phyloP scores from a whole-genome alignment of 2,113 vertebrate species.

The Hiodon tergisus region DNA sequence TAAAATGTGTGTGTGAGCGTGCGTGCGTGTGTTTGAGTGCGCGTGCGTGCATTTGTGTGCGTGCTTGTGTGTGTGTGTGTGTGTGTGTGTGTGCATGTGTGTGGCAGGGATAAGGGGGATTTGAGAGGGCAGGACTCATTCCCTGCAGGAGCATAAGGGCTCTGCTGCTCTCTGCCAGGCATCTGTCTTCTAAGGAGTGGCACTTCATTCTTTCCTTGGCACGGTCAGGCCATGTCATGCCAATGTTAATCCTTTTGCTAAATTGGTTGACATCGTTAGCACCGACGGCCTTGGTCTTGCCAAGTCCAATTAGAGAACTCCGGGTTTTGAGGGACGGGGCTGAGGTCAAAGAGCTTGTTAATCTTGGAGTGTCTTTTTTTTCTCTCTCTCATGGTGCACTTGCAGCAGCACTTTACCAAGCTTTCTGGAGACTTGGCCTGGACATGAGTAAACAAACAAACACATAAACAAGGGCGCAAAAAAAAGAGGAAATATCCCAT shows the following conservation, averaged over 20 bases:
- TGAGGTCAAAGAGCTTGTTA: slow-evolving; percentile 53
- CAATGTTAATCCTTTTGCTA: slow-evolving; percentile 49
- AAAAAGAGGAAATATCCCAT: slow-evolving; percentile 19
- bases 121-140: not conserved
- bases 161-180: slow-evolving; percentile 29
- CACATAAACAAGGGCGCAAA: slow-evolving; percentile 7
- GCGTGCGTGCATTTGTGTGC: not conserved
- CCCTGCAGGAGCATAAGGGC: slow-evolving; percentile 23
- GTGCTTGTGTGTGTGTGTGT: not conserved
- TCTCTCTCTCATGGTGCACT: not conserved
- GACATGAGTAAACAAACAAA: slow-evolving; percentile 25
- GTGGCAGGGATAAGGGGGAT: not conserved
- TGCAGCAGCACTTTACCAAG: slow-evolving; percentile 27
- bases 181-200: slow-evolving; percentile 34
- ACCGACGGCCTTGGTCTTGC: slow-evolving; percentile 46
- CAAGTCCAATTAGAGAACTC: slow-evolving; percentile 54
- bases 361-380: slow-evolving; percentile 30
- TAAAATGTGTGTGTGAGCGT: not conserved
- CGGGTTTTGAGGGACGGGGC: slow-evolving; percentile 39
- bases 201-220: slow-evolving; percentile 43
- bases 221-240: slow-evolving; percentile 46
- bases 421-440: slow-evolving; percentile 26
- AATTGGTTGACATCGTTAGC: slow-evolving; percentile 50
- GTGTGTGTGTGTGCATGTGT: slow-evolving; percentile 4
- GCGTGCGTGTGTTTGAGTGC: not conserved